A percentile compares a stretch with the other conserved stretches of the same genome.
phyloP scores from a whole-genome alignment of 2,797 vertebrate species.

The Podarcis lilfordi region DNA sequence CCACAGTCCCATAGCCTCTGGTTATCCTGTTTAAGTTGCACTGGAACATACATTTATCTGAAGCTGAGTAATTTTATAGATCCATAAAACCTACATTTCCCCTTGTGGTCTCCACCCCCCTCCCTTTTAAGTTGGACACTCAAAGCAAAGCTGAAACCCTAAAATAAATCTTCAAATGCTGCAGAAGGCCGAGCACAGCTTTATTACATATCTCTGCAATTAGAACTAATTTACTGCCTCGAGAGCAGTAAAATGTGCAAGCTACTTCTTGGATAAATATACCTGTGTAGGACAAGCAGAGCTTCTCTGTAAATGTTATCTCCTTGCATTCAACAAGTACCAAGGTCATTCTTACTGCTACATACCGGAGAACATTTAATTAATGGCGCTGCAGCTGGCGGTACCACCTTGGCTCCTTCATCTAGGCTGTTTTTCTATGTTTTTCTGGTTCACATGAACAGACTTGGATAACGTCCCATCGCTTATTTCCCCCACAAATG shows the following conservation, averaged over 20 bases:
- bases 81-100: constrained; percentile 76
- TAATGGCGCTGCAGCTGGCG: constrained; percentile 87
- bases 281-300: constrained; percentile 68
- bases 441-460: constrained; percentile 79
- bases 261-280: constrained; percentile 79
- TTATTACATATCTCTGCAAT: constrained; percentile 78
- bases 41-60: constrained; percentile 64
- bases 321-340: constrained; percentile 78
- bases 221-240: constrained; percentile 83
- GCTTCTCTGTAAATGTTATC: constrained; percentile 78
- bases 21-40: constrained; percentile 57
- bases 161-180: constrained; percentile 78
- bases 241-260: constrained; percentile 72
- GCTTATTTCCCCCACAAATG: constrained; percentile 56
- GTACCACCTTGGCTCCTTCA: constrained; percentile 85
- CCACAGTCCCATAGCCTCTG: constrained; percentile 38
- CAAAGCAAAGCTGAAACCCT: constrained; percentile 67
- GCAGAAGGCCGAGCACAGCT: constrained; percentile 70
- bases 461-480: constrained; percentile 82
- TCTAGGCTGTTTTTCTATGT: constrained; percentile 80
- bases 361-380: constrained; percentile 81
- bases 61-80: constrained; percentile 69
- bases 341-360: constrained; percentile 80
- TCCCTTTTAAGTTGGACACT: constrained; percentile 60
- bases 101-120: constrained; percentile 58